phyloP scores from a whole-genome alignment of 2,113 vertebrate species.

The Haplochromis burtoni region DNA sequence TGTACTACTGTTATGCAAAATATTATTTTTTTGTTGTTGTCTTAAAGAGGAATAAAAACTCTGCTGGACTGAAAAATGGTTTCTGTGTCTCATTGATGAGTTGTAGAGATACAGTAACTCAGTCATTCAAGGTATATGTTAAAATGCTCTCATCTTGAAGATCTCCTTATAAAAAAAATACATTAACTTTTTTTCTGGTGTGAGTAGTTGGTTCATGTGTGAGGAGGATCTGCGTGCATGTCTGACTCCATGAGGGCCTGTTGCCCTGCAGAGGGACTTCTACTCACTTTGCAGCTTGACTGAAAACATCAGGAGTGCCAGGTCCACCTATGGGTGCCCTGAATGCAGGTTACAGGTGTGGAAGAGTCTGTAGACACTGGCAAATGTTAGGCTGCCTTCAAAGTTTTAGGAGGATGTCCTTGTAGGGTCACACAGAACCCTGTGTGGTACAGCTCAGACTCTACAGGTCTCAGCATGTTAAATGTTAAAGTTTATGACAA shows the following conservation, averaged over 20 bases:
- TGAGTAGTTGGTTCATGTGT: neutral
- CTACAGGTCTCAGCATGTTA: neutral
- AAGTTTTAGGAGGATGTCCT: neutral
- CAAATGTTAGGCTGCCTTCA: neutral
- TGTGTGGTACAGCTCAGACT: neutral
- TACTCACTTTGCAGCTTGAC: neutral
- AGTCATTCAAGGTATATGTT: neutral
- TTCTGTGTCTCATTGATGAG: neutral
- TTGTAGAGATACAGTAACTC: too few species aligned
- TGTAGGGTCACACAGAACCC: neutral
- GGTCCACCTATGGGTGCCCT: neutral
- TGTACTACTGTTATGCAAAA: constrained; percentile 68
- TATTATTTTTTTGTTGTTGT: constrained; percentile 20
- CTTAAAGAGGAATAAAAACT: constrained; percentile 54
- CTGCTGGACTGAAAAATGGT: neutral
- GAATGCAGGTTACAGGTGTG: neutral
- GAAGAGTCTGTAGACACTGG: neutral
- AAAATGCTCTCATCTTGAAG: neutral
- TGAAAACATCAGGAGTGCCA: neutral
- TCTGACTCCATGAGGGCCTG: neutral
- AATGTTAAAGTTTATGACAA: neutral
- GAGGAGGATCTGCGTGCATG: neutral
- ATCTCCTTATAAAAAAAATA: neutral
- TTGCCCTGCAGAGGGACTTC: neutral
- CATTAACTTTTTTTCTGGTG: accelerated